Percentiles rank a stretch among this genome's conserved stretches.
Evolutionary conservation across 2,797 vertebrate genomes (phyloP).

Genomic region (Alauda arvensis): DNA sequence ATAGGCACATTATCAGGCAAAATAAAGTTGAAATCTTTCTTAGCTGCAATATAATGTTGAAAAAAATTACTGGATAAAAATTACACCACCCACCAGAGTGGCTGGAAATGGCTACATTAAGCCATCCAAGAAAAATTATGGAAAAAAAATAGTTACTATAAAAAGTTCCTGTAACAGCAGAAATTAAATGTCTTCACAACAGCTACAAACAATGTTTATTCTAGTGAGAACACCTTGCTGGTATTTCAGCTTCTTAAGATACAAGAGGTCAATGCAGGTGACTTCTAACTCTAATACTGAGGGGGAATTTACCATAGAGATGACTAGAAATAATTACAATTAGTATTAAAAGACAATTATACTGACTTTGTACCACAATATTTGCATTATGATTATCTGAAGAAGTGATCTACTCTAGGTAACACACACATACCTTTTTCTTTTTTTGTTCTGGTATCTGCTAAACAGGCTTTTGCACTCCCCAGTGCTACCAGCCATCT

Average conservation of each 20-base stretch:
- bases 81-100: neutral
- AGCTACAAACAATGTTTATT: neutral
- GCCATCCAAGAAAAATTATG: neutral
- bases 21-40: neutral
- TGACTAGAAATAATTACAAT: neutral
- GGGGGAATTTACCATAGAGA: neutral
- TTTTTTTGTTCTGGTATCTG: slow-evolving; percentile 87
- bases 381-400: neutral
- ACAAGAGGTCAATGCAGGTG: neutral
- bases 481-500: slow-evolving; percentile 93
- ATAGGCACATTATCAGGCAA: neutral
- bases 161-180: neutral
- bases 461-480: slow-evolving; percentile 91
- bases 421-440: slow-evolving; percentile 80
- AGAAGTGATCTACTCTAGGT: neutral
- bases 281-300: neutral
- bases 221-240: neutral
- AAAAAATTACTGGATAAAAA: neutral
- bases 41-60: neutral
- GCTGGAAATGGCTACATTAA: neutral
- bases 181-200: neutral
- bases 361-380: neutral
- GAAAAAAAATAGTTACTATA: neutral
- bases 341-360: neutral
- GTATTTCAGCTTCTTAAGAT: neutral